Percentiles rank a stretch among this genome's conserved stretches.
These are phyloP conservation scores for Andrena praecox DNA, from an alignment of 2,888 invertebrate genomes.

Conservation along the genomic window DNA sequence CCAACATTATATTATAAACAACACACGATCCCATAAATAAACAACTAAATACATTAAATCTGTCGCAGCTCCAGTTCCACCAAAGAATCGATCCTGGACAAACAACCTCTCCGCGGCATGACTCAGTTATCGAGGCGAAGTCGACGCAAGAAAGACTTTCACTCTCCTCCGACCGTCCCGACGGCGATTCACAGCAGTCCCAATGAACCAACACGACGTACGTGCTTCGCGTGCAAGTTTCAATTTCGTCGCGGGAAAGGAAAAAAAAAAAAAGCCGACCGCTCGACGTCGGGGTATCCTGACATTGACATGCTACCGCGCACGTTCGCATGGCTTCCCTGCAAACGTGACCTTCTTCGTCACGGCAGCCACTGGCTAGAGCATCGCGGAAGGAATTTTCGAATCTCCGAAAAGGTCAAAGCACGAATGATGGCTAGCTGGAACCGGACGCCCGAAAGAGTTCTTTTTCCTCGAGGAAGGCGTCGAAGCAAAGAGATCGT, in stretches of 20 bases:
- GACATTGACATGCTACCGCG: slow-evolving; percentile 47
- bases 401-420: slow-evolving; percentile 16
- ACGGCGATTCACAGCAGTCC: slow-evolving; percentile 36
- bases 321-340: slow-evolving; percentile 10
- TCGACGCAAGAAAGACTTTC: slow-evolving; percentile 48
- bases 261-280: slow-evolving; percentile 1
- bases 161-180: slow-evolving; percentile 6
- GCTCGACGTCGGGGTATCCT: not conserved
- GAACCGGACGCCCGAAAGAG: not conserved
- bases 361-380: not conserved
- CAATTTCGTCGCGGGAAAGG: slow-evolving; percentile 22
- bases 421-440: not conserved
- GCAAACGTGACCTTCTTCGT: slow-evolving; percentile 8
- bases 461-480: too few species aligned
- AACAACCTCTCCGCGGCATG: too few species aligned
- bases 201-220: slow-evolving; percentile 29
- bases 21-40: too few species aligned
- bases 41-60: too few species aligned
- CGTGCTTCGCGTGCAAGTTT: slow-evolving; percentile 48
- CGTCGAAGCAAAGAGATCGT: too few species aligned
- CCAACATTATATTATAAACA: too few species aligned
- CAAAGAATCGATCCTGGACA: too few species aligned
- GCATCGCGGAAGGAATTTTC: not conserved
- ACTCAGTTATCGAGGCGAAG: too few species aligned
- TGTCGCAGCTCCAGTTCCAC: too few species aligned